Evolutionary conservation across 2,888 invertebrate species (phyloP), one percentile per base, ranked within the genome.

Genomic region (Carterocephalus palaemon): DNA sequence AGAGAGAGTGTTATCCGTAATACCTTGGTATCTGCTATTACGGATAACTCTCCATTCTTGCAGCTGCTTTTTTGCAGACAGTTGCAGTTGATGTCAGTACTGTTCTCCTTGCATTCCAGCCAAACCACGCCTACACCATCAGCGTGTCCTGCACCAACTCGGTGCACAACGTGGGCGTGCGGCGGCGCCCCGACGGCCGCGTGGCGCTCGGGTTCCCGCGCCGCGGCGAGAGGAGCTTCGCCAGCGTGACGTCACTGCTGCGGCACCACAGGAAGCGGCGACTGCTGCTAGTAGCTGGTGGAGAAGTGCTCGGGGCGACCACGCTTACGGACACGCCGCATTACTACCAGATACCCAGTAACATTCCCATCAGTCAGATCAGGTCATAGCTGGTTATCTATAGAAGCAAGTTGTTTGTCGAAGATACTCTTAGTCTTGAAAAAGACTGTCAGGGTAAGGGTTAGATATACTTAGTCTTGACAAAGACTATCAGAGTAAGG

Each of bases 111-210:
- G n/a, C 5, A 9, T 63, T 60, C 0, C 75, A 87, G 86, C 59
- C 77, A 3, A 75, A 71, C 55, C 87, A 88, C 60, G 82, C 79
- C 0, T 90, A 89, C 58, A 90, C 89, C 0, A 63, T 90, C 22
- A 88, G 88, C 16, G 81, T 90, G 6, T 70, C 88, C 0, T 90
- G 90, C 56, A 68, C 85, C 20, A 69, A 67, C 34, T 74, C 78
- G 32, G 86, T 90, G 13, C 89, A 88, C 68, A 90, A 90, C 64
- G 83, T 90, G 12, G 88, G 88, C 17, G 83, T 90, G n/a, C 68
- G 88, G 0, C 75, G 88, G 5, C 75, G 89, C 4, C 62, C 77
- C 1, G 90, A 90, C 64, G 85, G 86, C 9, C 73, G 85, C 1
- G 72, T 90, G 8, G 88, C 90, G 1, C 75, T 90, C 29, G 90